Conservation (phyloP, 2,113 vertebrate species). For the Motacilla alba region DNA sequence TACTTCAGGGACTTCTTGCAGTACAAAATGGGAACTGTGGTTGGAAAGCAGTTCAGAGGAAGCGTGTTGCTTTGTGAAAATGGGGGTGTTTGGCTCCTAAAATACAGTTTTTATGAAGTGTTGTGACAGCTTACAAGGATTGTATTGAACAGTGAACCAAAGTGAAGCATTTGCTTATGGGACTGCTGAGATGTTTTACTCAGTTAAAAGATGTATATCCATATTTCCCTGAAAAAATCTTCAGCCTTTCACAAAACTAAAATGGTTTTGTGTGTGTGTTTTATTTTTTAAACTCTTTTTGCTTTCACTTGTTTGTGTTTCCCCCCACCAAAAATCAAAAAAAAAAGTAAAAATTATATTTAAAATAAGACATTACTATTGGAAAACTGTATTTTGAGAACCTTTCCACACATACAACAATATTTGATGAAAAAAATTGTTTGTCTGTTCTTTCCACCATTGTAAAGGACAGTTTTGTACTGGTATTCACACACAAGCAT, state of each 20-base stretch:
- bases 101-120: not conserved
- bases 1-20: not conserved
- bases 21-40: not conserved
- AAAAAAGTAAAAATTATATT: not conserved
- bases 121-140: not conserved
- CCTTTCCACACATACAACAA: not conserved
- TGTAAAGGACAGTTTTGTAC: not conserved
- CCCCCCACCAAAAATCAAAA: fast-evolving
- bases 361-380: not conserved
- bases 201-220: not conserved
- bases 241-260: not conserved
- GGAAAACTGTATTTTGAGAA: not conserved
- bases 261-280: not conserved
- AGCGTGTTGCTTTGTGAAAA: not conserved
- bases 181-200: not conserved
- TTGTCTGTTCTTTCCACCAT: not conserved
- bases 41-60: not conserved
- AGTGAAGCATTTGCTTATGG: not conserved
- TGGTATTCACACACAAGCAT: not conserved
- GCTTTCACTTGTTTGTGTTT: not conserved
- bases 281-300: not conserved
- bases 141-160: not conserved
- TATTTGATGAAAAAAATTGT: not conserved
- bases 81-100: not conserved
- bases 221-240: not conserved